Evolutionary conservation across 2,113 vertebrate species (phyloP).

Genomic region (Galemys pyrenaicus): DNA sequence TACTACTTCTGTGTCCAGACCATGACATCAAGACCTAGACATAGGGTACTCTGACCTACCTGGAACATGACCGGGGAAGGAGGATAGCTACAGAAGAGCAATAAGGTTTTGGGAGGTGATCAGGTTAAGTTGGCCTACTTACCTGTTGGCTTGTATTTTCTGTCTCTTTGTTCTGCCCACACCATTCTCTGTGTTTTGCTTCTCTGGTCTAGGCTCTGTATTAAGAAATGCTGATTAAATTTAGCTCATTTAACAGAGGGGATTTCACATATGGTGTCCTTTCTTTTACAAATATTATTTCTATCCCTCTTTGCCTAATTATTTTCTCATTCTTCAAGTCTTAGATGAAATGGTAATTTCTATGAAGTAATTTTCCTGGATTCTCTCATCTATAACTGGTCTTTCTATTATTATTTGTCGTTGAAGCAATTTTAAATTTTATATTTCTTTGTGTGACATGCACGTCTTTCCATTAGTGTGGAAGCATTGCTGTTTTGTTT

Average conservation of each 20-base stretch:
- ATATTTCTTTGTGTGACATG: neutral
- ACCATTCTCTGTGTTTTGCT: neutral
- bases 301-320: neutral
- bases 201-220: conserved; percentile 43
- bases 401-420: conserved; percentile 10
- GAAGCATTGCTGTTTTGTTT: neutral
- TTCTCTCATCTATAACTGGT: neutral
- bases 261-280: neutral
- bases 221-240: conserved; percentile 47
- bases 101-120: neutral
- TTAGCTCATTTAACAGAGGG: neutral
- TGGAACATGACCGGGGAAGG: neutral
- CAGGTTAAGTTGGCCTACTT: neutral
- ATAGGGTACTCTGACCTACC: neutral
- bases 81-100: neutral
- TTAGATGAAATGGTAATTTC: conserved; percentile 25
- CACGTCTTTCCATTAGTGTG: neutral
- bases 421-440: conserved; percentile 18
- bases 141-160: conserved; percentile 49
- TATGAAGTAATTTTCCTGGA: neutral
- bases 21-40: neutral
- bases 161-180: conserved; percentile 40
- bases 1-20: neutral
- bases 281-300: conserved; percentile 16
- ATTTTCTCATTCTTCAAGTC: conserved; percentile 3